phyloP scores from a whole-genome alignment of 2,888 invertebrate species.

The Lochmaea crataegi region DNA sequence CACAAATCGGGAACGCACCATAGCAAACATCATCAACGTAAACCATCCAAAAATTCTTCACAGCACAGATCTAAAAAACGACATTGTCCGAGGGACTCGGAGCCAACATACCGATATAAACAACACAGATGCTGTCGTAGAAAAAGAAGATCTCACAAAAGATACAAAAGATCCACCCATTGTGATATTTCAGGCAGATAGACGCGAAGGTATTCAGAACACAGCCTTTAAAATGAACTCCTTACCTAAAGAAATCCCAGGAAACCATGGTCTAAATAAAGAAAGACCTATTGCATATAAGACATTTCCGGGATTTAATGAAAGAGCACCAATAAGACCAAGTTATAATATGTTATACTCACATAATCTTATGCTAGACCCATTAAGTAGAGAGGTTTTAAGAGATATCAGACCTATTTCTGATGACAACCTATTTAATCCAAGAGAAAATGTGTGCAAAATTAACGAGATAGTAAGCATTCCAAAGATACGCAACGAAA shows the following conservation, averaged over 20 bases:
- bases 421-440: neutral
- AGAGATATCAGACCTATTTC: neutral
- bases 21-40: slow-evolving; percentile 25
- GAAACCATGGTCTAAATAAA: neutral
- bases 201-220: neutral
- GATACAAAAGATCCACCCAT: neutral
- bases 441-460: neutral
- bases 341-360: neutral
- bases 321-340: neutral
- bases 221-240: neutral
- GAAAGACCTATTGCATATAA: neutral
- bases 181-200: neutral
- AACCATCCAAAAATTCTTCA: slow-evolving; percentile 37
- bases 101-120: slow-evolving; percentile 6
- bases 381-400: neutral
- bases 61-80: slow-evolving; percentile 35
- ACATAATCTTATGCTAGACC: neutral
- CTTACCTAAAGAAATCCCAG: neutral
- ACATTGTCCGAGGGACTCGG: slow-evolving; percentile 25
- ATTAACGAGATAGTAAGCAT: neutral
- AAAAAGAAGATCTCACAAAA: slow-evolving; percentile 2
- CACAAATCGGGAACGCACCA: slow-evolving; percentile 23
- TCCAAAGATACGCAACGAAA: neutral
- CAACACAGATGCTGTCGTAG: slow-evolving; percentile 4
- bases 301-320: neutral